These are phyloP conservation scores for Hippoglossus stenolepis DNA, from an alignment of 2,113 vertebrate species.

Conservation along the genomic window DNA sequence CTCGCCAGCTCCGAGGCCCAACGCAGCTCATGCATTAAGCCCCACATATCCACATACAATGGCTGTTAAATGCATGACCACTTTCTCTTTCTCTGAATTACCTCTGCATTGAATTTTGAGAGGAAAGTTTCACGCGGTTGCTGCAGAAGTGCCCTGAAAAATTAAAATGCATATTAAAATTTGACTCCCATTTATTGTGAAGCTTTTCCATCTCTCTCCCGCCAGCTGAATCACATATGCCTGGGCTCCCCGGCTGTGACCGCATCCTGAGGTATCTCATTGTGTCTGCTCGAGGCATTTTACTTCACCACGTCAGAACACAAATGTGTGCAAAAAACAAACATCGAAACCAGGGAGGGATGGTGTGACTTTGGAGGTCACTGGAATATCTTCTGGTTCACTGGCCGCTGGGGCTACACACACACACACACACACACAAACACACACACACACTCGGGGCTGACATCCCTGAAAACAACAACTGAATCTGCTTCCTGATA, in stretches of 20 bases:
- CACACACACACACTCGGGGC: not conserved
- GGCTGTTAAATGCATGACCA: constrained; percentile 52
- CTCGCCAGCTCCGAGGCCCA: constrained; percentile 30
- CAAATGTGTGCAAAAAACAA: constrained; percentile 40
- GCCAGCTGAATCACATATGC: constrained; percentile 9
- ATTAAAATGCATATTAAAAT: constrained; percentile 34
- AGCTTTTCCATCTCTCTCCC: constrained; percentile 5
- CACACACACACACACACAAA: constrained; percentile 20
- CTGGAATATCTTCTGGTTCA: constrained; percentile 25
- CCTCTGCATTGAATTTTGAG: constrained; percentile 15
- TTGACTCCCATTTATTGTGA: not conserved
- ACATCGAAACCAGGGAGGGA: not conserved
- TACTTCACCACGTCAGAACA: constrained; percentile 5
- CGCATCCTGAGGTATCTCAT: constrained; percentile 5
- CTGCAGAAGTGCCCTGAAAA: constrained; percentile 29
- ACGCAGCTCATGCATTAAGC: constrained; percentile 46
- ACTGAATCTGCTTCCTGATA: constrained; percentile 21
- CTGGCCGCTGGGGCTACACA: constrained; percentile 24
- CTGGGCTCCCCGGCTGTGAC: constrained; percentile 7
- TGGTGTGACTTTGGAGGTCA: constrained; percentile 14
- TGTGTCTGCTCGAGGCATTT: constrained; percentile 37
- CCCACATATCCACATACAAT: constrained; percentile 53
- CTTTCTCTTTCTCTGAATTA: constrained; percentile 52
- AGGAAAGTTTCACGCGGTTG: constrained; percentile 23
- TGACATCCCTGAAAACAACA: constrained; percentile 13